Evolutionary conservation across 2,888 invertebrate genomes (phyloP).

Genomic region (Ophioninae sp.): DNA sequence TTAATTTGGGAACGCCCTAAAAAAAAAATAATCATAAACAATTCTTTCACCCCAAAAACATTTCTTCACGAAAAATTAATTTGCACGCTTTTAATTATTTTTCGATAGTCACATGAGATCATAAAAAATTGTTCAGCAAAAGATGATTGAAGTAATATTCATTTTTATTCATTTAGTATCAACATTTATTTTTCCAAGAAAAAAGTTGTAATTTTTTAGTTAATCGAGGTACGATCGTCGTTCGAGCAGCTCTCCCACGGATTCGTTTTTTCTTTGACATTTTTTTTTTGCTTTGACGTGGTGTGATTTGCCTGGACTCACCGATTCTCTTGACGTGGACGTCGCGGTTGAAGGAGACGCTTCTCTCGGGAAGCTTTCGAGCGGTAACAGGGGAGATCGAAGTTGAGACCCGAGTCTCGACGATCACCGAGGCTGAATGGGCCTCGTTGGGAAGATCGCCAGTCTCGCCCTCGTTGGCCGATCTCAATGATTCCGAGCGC

Average conservation of each 20-base stretch:
- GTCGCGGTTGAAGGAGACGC: conserved; percentile 94
- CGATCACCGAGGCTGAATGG: conserved; percentile 65
- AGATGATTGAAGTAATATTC: background rate
- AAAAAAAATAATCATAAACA: too few relatives aligned
- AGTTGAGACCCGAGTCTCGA: conserved; percentile 69
- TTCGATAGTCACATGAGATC: too few relatives aligned
- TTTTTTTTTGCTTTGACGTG: conserved; percentile 64
- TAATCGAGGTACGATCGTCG: conserved; percentile 54
- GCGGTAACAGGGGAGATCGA: conserved; percentile 73
- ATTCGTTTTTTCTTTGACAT: conserved; percentile 9
- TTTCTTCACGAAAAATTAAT: too few relatives aligned
- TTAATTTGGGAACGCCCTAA: too few relatives aligned
- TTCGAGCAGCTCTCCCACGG: conserved; percentile 71
- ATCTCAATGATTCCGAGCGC: conserved; percentile 82
- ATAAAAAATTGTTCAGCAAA: background rate
- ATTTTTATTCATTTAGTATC: conserved; percentile 32
- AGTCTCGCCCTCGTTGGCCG: conserved; percentile 68
- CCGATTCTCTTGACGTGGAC: conserved; percentile 95
- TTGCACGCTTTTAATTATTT: too few relatives aligned
- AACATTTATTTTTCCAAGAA: background rate
- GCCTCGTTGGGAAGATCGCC: conserved; percentile 67
- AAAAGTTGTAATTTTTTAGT: background rate
- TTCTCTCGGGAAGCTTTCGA: conserved; percentile 84
- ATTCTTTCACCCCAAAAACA: too few relatives aligned
- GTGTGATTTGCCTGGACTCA: conserved; percentile 82